These are phyloP conservation scores for Rhopalosiphum padi DNA, from an alignment of 1,140 invertebrate genomes.

Conservation along the genomic window DNA sequence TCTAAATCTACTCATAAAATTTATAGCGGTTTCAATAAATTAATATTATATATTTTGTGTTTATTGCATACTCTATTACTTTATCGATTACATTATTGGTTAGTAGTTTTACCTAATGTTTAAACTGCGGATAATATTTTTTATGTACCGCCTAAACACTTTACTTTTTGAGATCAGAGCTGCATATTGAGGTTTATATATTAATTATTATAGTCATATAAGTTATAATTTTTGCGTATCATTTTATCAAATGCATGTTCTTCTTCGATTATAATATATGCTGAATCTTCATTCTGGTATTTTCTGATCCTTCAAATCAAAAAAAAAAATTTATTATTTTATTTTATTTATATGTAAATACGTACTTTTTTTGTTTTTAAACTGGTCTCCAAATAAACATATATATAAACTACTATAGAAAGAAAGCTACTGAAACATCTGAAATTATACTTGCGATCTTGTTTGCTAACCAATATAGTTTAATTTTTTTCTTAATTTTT, in stretches of 20 bases:
- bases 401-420: not conserved
- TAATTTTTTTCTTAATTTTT: too few relatives aligned
- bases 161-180: not conserved
- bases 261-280: not conserved
- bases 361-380: not conserved
- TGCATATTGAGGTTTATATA: not conserved
- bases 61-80: not conserved
- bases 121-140: not conserved
- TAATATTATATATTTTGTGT: constrained; percentile 20
- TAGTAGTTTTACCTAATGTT: not conserved
- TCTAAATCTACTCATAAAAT: constrained; percentile 33
- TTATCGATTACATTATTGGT: not conserved
- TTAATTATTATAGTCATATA: not conserved
- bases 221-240: not conserved
- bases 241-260: not conserved
- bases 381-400: not conserved
- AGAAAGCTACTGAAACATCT: not conserved
- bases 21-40: not conserved
- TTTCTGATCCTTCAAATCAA: not conserved
- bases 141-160: not conserved
- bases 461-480: not conserved
- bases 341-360: not conserved
- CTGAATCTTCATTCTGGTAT: not conserved
- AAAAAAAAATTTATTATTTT: not conserved
- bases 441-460: not conserved